Evolutionary conservation across 92 coral and sea anemone species (phyloP).

Genomic region (Palythoa heliodiscus): DNA sequence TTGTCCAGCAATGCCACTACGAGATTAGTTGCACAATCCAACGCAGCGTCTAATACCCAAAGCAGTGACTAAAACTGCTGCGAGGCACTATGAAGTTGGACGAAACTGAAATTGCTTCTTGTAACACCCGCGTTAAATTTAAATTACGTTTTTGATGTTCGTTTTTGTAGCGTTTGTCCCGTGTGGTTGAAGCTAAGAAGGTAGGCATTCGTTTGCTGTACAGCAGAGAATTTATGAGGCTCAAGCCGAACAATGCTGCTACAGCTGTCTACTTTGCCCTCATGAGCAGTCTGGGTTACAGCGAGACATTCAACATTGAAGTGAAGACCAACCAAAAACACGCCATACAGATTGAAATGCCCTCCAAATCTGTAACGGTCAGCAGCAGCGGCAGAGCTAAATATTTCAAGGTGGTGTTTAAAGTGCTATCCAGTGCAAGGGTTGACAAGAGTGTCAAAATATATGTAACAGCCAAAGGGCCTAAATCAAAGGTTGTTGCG

Average conservation of each 20-base stretch:
- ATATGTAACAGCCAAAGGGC: slow-evolving; percentile 9
- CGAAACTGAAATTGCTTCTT: too few relatives aligned
- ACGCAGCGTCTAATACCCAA: too few relatives aligned
- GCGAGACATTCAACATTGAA: not conserved
- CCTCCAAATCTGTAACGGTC: not conserved
- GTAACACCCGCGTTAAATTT: too few relatives aligned
- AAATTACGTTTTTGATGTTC: too few relatives aligned
- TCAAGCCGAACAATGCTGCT: not conserved
- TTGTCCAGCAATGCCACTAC: too few relatives aligned
- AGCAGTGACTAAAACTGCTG: too few relatives aligned
- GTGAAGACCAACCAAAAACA: not conserved
- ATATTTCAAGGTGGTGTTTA: slow-evolving; percentile 6
- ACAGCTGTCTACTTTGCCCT: slow-evolving; percentile 4
- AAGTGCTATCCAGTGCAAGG: not conserved
- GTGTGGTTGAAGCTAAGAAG: slow-evolving; percentile 9
- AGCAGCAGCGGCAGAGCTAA: not conserved
- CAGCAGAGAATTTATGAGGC: slow-evolving; percentile 5
- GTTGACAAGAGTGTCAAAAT: not conserved
- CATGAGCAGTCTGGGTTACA: not conserved
- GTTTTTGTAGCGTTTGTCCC: slow-evolving; percentile 12
- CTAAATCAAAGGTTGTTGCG: not conserved
- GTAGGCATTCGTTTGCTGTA: slow-evolving; percentile 25
- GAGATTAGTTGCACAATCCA: too few relatives aligned
- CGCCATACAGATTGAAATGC: not conserved
- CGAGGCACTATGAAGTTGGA: too few relatives aligned